Evolutionary conservation across 2,888 invertebrate species (phyloP), one percentile per base, ranked within the genome.

Genomic region (Sinodicranocentrus sp.): DNA sequence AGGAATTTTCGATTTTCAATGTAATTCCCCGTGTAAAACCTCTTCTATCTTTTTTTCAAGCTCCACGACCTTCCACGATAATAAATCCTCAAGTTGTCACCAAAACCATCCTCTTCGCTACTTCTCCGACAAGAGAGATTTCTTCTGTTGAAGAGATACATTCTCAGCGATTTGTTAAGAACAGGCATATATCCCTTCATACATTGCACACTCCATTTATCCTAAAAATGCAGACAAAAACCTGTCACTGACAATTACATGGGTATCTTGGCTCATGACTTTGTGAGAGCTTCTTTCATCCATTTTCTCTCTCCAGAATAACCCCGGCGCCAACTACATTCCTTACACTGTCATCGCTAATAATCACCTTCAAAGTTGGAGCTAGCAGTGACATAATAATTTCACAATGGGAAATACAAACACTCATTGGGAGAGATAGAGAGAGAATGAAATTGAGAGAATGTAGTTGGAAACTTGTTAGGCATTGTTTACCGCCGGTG

Each of bases 41-140:
- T 67, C 67, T 52, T 13, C n/a, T 5, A 52, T 13, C 13, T n/a
- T 52, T 39, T 39, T 13, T 5, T n/a, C 3, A 57, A 57, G 57
- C 48, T 5, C 2, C 2, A 2, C 82, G 68, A 61, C 68, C 82
- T 67, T 52, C 48, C n/a, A 57, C 63, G 63, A 61, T 82, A 85
- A 82, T 85, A 85, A 85, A 85, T 85, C 85, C 73, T 85, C n/a
- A 23, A 25, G 77, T 77, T 85, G 82, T 85, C 85, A 85, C 82
- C 82, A 73, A 67, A 82, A 68, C 26, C 5, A 33, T 33, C 33
- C 33, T 33, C 5, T 33, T 33, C 10, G 33, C 33, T 33, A 33
- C 33, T 33, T 33, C n/a, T n/a, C n/a, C n/a, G n/a, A n/a, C n/a
- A n/a, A n/a, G n/a, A n/a, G n/a, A n/a, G n/a, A 33, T 33, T 33